phyloP scores from a whole-genome alignment of 2,888 invertebrate species.

The Hypolimnas misippus region DNA sequence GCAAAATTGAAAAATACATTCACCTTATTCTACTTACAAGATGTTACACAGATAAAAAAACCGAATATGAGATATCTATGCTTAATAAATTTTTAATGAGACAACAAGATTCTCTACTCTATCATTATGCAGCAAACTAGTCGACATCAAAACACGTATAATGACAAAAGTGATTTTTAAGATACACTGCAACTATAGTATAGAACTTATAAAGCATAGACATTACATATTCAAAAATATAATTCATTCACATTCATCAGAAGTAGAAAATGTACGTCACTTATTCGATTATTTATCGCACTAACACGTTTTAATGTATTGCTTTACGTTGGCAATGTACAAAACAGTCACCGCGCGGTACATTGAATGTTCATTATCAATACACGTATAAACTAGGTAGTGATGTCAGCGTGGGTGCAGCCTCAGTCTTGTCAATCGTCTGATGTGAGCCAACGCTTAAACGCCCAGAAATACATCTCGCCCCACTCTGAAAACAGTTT shows the following conservation, averaged over 20 bases:
- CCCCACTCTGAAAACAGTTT: conserved; percentile 55
- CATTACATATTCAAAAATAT: conserved; percentile 24
- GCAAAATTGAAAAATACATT: conserved; percentile 19
- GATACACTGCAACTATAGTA: not conserved
- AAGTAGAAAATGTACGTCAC: conserved; percentile 37
- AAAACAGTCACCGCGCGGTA: conserved; percentile 57
- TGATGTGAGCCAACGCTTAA: conserved; percentile 72
- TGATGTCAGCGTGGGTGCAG: conserved; percentile 74
- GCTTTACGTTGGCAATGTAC: conserved; percentile 55
- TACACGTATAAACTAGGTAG: conserved; percentile 70
- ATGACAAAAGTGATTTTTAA: not conserved
- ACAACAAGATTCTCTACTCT: not conserved
- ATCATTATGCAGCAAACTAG: not conserved
- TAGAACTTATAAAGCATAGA: conserved; percentile 28
- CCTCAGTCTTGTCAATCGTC: conserved; percentile 81
- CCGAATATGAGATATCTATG: conserved; percentile 31
- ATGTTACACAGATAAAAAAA: conserved; percentile 6
- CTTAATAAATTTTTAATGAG: conserved; percentile 21
- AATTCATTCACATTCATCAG: conserved; percentile 6
- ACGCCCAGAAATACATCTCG: conserved; percentile 52
- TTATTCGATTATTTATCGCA: conserved; percentile 18
- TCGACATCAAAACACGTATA: not conserved
- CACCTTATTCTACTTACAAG: conserved; percentile 27
- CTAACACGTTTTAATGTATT: conserved; percentile 26
- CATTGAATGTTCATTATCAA: conserved; percentile 53